Base-by-base conservation (phyloP, 2,888 invertebrate genomes). In the Pardosa pseudoannulata region DNA sequence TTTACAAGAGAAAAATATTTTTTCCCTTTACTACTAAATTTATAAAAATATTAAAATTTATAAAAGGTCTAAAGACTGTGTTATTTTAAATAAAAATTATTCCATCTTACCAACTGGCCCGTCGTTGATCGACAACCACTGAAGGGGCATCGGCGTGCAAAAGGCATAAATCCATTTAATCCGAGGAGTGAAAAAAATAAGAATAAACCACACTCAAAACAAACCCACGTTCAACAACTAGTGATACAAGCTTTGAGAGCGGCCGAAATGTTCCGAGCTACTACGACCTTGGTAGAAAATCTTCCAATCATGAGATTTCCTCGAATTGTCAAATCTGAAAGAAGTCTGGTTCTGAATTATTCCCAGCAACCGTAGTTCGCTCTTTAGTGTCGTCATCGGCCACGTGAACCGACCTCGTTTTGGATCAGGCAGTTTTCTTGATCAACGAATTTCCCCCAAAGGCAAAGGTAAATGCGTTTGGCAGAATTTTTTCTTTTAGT, bases 331-430 rank as follows among this genome's bases (percentile, higher is more conserved):
- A 72, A 29, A 67, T 75, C 23, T 64, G 32, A 74, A 71, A 39
- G 62, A 62, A 23, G 19, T 23, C 23, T 19, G 56, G 56, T 56
- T 56, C 23, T 3, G 56, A 56, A 56, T 56, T 56, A 56, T 56
- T 56, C 23, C 56, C 2, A 16, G 56, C 56, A 56, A 56, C 56
- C 11, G 23, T 76, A 70, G 62, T 65, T 78, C 74, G 65, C 72
- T 72, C 62, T 72, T 27, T 16, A 56, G 76, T 85, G 73, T 78
- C 83, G 83, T 85, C 83, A 85, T 36, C 78, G 39, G 65, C 72
- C 83, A 85, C 83, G 83, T 85, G 83, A 78, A 73, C 67, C 78
- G 83, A 85, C 83, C 83, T 78, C 83, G 78, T 78, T 75, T 50
- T 56, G 36, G 83, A 85, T 78, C 72, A 78, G 72, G 83, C 78